These are phyloP conservation scores for Tachuris rubrigastra DNA, from an alignment of 2,113 vertebrate genomes.

Conservation along the genomic window DNA sequence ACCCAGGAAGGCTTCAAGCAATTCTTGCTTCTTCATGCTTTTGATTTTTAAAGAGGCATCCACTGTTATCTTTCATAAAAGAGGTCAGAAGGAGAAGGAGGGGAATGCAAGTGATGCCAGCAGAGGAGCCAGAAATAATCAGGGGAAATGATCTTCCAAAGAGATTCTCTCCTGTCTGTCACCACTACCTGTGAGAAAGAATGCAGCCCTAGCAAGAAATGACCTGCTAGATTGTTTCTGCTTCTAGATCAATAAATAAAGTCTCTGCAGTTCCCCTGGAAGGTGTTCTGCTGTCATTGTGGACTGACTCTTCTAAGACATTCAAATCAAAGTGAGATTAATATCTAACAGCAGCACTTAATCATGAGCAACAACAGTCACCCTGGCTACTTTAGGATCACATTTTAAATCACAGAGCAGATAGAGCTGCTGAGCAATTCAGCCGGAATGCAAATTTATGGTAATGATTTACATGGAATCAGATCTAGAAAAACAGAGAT, in stretches of 20 bases:
- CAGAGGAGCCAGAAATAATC: not conserved
- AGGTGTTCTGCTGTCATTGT: not conserved
- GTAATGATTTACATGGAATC: not conserved
- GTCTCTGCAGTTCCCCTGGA: not conserved
- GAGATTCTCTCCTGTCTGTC: not conserved
- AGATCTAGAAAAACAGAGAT: not conserved
- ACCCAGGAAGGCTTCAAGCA: not conserved
- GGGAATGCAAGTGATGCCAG: not conserved
- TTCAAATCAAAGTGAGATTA: slow-evolving; percentile 18
- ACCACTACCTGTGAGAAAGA: not conserved
- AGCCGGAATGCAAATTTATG: not conserved
- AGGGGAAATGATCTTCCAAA: slow-evolving; percentile 1
- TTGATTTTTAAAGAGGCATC: not conserved
- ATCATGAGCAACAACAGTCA: not conserved
- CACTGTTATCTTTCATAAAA: not conserved
- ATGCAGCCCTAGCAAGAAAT: not conserved
- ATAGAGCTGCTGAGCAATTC: not conserved
- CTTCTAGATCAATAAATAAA: slow-evolving; percentile 52
- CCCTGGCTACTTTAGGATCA: not conserved
- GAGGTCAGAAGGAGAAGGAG: not conserved
- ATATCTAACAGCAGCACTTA: slow-evolving; percentile 24
- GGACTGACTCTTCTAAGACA: not conserved
- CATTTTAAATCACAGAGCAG: not conserved
- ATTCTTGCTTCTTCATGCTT: not conserved
- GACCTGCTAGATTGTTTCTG: slow-evolving; percentile 8